Conservation (phyloP, 2,888 invertebrate genomes). For the Nomada ferruginata region DNA sequence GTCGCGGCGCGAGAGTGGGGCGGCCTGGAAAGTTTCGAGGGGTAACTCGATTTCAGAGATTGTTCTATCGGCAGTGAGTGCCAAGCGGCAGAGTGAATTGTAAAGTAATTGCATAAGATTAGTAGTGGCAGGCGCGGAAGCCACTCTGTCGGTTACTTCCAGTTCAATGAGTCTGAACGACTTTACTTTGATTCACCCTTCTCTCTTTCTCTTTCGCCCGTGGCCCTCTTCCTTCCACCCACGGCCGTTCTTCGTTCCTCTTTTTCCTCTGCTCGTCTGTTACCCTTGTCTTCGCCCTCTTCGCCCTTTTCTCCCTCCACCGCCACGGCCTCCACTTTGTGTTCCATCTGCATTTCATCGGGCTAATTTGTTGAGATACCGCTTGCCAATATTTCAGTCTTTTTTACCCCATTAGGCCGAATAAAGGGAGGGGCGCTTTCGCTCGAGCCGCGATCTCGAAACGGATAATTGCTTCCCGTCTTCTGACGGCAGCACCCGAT, state of each 20-base stretch:
- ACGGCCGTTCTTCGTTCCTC: slow-evolving; percentile 60
- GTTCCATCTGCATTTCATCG: slow-evolving; percentile 82
- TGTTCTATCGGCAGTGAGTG: slow-evolving; percentile 82
- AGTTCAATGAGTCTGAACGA: slow-evolving; percentile 83
- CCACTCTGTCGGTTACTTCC: slow-evolving; percentile 84
- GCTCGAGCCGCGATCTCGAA: slow-evolving; percentile 76
- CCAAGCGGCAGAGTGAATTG: slow-evolving; percentile 82
- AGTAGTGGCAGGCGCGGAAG: slow-evolving; percentile 81
- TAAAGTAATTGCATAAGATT: slow-evolving; percentile 84
- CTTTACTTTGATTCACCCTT: slow-evolving; percentile 82
- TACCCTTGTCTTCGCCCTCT: slow-evolving; percentile 51
- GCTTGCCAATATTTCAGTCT: slow-evolving; percentile 84
- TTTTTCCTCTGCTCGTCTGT: slow-evolving; percentile 59
- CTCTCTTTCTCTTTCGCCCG: slow-evolving; percentile 57
- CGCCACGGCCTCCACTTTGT: slow-evolving; percentile 66
- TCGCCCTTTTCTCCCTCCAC: slow-evolving; percentile 47
- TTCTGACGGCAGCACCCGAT: slow-evolving; percentile 66
- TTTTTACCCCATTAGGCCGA: slow-evolving; percentile 80
- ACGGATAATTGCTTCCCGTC: slow-evolving; percentile 81
- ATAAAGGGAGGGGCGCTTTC: slow-evolving; percentile 67
- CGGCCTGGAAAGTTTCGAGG: slow-evolving; percentile 68
- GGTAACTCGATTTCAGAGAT: slow-evolving; percentile 81
- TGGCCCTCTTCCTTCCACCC: slow-evolving; percentile 25
- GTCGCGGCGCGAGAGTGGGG: slow-evolving; percentile 43
- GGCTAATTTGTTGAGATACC: slow-evolving; percentile 84